Base-by-base conservation (phyloP, 2,797 vertebrate species). In the Sebastes iracundus region DNA sequence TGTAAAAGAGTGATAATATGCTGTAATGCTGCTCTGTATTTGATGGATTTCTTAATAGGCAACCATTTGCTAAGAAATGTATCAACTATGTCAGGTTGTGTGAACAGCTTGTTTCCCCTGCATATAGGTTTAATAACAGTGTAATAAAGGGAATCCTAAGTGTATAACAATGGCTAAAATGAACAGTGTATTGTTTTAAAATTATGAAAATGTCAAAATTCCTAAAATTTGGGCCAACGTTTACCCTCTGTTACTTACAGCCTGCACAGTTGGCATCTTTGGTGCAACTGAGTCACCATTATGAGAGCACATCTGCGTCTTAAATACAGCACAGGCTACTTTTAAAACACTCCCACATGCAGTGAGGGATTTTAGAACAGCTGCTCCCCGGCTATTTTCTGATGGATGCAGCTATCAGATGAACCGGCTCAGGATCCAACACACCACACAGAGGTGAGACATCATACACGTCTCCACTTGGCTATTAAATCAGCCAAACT, bases 261-360 rank as follows among this genome's bases (percentile, higher is more conserved):
- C 49, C 2, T 42, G 14, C 14, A 42, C 38, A 42, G 38, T 42
- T 42, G 38, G 38, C 12, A 28, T 59, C 6, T 35, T 28, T 55
- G 30, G 6, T 38, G 32, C 56, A 53, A 42, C 38, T 75, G 61
- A 53, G 30, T 61, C 62, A 77, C 61, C 42, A 42, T 25, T 76
- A 20, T 61, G 74, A 72, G n/a, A 11, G n/a, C 28, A 65, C 61
- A 58, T 65, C 61, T 22, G 18, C 7, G 4, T 53, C 68, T 75
- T 66, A 63, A 25, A 67, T 69, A 86, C 59, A 67, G 66, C 75
- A 59, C 18, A 63, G 35, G 35, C 33, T 83, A 71, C 77, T 80
- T 85, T 87, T 83, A 74, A 73, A 80, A 81, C 25, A 80, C 73
- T 69, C 80, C 80, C 46, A 87, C 79, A 62, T 64, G 62, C 65